Conservation (phyloP, 2,797 vertebrate genomes). For the Melanotaenia nigrans region DNA sequence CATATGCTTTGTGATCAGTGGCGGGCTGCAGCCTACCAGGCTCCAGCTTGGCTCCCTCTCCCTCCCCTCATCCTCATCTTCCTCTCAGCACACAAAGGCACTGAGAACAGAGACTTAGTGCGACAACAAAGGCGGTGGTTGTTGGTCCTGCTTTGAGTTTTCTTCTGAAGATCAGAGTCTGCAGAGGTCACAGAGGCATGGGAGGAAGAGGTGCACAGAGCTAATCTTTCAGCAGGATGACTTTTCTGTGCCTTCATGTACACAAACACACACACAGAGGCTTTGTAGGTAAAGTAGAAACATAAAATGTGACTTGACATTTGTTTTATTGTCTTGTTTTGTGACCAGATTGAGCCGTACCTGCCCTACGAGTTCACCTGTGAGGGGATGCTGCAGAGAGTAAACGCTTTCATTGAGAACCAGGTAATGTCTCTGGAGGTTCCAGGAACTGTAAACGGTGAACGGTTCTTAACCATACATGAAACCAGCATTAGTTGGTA, state of each 20-base stretch:
- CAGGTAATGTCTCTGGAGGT: constrained; percentile 81
- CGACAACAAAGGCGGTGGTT: constrained; percentile 54
- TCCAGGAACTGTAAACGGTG: too few species aligned
- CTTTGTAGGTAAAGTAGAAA: background rate
- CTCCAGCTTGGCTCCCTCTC: constrained; percentile 44
- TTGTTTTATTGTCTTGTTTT: constrained; percentile 10
- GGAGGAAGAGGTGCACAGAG: constrained; percentile 13
- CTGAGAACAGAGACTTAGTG: constrained; percentile 1
- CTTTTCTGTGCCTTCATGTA: background rate
- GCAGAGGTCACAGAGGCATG: constrained; percentile 1
- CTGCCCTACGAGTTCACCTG: constrained; percentile 98
- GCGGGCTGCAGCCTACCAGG: constrained; percentile 53
- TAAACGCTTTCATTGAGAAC: constrained; percentile 95
- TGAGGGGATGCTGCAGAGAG: constrained; percentile 97
- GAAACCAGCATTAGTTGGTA: too few species aligned
- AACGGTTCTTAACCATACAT: too few species aligned
- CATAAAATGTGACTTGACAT: too few species aligned
- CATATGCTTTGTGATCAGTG: constrained; percentile 48
- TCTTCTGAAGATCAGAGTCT: constrained; percentile 4
- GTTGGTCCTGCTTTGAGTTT: constrained; percentile 47
- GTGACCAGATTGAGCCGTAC: constrained; percentile 93
- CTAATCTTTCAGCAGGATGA: constrained; percentile 32
- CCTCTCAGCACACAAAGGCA: constrained; percentile 24
- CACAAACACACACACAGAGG: background rate
- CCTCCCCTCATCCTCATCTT: constrained; percentile 11